These are phyloP conservation scores for Pocillopora verrucosa DNA, from an alignment of 64 coral and sea anemone genomes.

Conservation along the genomic window DNA sequence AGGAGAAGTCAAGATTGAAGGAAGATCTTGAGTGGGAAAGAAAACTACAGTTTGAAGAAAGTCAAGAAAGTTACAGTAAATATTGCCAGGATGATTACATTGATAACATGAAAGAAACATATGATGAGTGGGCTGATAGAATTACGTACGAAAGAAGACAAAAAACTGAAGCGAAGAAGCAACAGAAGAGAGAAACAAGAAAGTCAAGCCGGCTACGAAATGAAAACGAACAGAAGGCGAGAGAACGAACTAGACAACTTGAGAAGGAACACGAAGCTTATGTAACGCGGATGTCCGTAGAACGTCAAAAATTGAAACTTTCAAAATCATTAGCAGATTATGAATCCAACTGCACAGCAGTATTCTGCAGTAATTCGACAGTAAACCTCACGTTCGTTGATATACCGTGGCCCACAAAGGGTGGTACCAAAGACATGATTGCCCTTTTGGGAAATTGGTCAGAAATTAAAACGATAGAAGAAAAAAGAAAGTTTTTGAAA, in stretches of 20 bases:
- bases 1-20: slow-evolving; percentile 33
- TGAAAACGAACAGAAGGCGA: slow-evolving; percentile 20
- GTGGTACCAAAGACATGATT: slow-evolving; percentile 55
- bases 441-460: slow-evolving; percentile 58
- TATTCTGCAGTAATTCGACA: slow-evolving; percentile 43
- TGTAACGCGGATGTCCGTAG: slow-evolving; percentile 51
- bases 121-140: slow-evolving; percentile 89
- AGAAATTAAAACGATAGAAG: slow-evolving; percentile 47
- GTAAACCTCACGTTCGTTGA: slow-evolving; percentile 42
- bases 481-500: slow-evolving; percentile 74
- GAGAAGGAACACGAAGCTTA: slow-evolving; percentile 78
- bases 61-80: slow-evolving; percentile 66
- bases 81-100: slow-evolving; percentile 37
- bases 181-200: slow-evolving; percentile 27
- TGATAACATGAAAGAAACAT: slow-evolving; percentile 56
- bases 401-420: slow-evolving; percentile 85
- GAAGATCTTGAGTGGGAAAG: slow-evolving; percentile 60
- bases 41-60: slow-evolving; percentile 63
- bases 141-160: slow-evolving; percentile 64
- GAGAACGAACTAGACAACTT: slow-evolving; percentile 57
- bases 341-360: slow-evolving; percentile 58
- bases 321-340: slow-evolving; percentile 46
- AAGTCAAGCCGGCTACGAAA: not conserved
- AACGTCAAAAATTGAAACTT: slow-evolving; percentile 39
- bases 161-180: slow-evolving; percentile 41